phyloP scores from a whole-genome alignment of 2,113 vertebrate species.

The Trogon surrucura region DNA sequence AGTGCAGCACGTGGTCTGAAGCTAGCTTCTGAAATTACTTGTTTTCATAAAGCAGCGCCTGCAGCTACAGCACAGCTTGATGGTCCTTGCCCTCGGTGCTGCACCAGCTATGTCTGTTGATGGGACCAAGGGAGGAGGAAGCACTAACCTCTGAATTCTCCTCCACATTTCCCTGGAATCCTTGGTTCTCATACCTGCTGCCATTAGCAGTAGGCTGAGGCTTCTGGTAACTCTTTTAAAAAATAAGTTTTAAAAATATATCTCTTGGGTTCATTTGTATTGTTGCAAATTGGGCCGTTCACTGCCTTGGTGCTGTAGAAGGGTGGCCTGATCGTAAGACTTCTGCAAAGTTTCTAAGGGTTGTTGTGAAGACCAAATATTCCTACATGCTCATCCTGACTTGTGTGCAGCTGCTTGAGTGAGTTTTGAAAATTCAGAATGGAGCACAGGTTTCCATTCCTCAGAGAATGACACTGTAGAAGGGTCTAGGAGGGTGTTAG shows the following conservation, averaged over 20 bases:
- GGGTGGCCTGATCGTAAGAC: not conserved
- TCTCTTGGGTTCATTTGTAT: not conserved
- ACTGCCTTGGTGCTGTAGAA: not conserved
- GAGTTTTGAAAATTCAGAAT: not conserved
- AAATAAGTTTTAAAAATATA: not conserved
- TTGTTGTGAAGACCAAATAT: not conserved
- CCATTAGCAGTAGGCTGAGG: not conserved
- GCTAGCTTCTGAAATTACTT: not conserved
- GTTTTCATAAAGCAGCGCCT: not conserved
- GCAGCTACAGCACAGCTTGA: not conserved
- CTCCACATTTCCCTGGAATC: not conserved
- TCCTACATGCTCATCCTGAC: not conserved
- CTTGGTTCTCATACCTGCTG: not conserved
- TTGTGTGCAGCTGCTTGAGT: not conserved
- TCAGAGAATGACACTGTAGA: not conserved
- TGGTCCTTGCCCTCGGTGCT: not conserved
- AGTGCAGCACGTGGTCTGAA: not conserved
- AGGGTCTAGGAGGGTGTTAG: not conserved
- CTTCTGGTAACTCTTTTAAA: not conserved
- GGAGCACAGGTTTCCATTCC: not conserved
- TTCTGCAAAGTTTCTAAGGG: not conserved
- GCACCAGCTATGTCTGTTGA: rapidly evolving
- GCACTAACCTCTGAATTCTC: not conserved
- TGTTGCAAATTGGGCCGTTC: not conserved
- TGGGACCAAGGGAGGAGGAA: rapidly evolving